phyloP scores from a whole-genome alignment of 53 echinoderm and acorn worm genomes.

The Henricia sp. region DNA sequence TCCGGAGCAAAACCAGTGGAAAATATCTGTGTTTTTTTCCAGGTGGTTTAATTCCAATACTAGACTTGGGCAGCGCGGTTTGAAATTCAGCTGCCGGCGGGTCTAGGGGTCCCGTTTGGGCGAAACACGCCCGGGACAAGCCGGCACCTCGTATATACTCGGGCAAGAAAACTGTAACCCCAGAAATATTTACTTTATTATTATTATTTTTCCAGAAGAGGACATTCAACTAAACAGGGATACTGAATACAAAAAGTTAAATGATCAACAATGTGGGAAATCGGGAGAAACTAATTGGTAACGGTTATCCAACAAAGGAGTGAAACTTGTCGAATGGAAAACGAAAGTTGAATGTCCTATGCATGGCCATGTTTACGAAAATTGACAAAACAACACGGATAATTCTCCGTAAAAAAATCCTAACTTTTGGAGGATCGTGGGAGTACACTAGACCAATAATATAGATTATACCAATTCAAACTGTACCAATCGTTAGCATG shows the following conservation, averaged over 20 bases:
- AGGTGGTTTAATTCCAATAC: not conserved
- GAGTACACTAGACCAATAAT: no score
- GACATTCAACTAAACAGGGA: not conserved
- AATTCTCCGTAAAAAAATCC: no score
- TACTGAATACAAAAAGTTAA: not conserved
- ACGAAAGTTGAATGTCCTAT: no score
- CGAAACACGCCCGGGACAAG: conserved; percentile 8
- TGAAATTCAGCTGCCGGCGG: not conserved
- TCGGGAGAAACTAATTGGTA: not conserved
- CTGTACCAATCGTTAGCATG: no score
- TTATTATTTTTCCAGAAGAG: not conserved
- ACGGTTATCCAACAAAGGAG: not conserved
- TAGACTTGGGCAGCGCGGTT: not conserved
- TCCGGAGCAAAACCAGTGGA: conserved; percentile 13
- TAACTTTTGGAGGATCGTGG: no score
- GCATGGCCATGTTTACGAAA: no score
- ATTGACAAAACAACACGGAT: no score
- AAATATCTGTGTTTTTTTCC: conserved; percentile 5
- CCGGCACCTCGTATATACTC: conserved; percentile 18
- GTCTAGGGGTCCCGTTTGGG: not conserved
- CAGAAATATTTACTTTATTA: not conserved
- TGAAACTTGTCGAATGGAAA: no score
- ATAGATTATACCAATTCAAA: no score
- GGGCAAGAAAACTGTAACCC: not conserved
- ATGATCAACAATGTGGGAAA: not conserved